A percentile compares a stretch with the other conserved stretches of the same genome.
Evolutionary conservation across 2,888 invertebrate species (phyloP).

Genomic region (Elmis aenea): DNA sequence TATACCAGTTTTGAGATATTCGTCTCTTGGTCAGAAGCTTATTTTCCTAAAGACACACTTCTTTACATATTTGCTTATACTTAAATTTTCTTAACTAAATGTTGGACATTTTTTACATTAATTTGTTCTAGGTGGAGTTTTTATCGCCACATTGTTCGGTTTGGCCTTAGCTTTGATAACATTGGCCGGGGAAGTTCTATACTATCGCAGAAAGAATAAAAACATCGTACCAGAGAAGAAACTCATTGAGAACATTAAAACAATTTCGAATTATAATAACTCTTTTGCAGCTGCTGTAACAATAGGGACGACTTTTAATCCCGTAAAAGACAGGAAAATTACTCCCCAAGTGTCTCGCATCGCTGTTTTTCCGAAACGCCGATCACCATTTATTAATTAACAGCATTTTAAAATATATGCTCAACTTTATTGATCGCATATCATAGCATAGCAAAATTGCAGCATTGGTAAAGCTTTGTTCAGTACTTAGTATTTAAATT

Average conservation of each 20-base stretch:
- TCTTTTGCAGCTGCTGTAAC: too few species aligned
- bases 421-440: too few species aligned
- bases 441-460: too few species aligned
- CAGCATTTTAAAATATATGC: too few species aligned
- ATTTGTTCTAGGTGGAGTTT: constrained; percentile 68
- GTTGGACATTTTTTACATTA: constrained; percentile 1
- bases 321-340: constrained; percentile 2
- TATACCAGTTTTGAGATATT: not conserved
- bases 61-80: constrained; percentile 1
- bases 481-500: too few species aligned
- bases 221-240: constrained; percentile 31
- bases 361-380: constrained; percentile 7
- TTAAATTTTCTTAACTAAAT: not conserved
- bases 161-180: constrained; percentile 80
- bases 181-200: constrained; percentile 73
- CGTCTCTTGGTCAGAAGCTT: constrained; percentile 6
- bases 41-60: constrained; percentile 8
- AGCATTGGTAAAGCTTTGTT: too few species aligned
- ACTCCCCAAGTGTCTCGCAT: constrained; percentile 11
- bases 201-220: constrained; percentile 59
- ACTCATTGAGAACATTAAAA: constrained; percentile 11
- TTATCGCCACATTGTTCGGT: constrained; percentile 84
- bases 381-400: constrained; percentile 4
- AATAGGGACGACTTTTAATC: constrained; percentile 36
- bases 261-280: constrained; percentile 16